These are phyloP conservation scores for Alaudala cheleensis DNA, from an alignment of 2,113 vertebrate genomes.

Conservation along the genomic window DNA sequence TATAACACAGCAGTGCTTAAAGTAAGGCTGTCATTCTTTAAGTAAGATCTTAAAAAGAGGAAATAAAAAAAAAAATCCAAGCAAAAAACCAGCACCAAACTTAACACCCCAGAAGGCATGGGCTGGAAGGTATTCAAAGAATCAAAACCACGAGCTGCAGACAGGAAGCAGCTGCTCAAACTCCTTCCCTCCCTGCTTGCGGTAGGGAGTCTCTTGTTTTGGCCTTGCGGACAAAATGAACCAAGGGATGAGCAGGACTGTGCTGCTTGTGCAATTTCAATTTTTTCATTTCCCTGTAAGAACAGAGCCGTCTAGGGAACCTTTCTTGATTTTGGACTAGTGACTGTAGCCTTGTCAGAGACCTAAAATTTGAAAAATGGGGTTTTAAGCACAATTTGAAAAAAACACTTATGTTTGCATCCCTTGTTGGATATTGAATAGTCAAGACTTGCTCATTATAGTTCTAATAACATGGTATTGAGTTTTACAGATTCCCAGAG, in stretches of 20 bases:
- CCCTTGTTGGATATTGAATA: background rate
- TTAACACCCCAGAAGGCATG: background rate
- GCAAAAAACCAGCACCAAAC: background rate
- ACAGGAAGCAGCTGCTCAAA: background rate
- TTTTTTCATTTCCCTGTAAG: background rate
- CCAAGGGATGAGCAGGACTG: background rate
- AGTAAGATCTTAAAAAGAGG: background rate
- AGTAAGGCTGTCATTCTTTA: background rate
- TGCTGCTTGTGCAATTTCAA: background rate
- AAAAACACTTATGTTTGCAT: background rate
- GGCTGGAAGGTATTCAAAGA: background rate
- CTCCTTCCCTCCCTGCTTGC: background rate
- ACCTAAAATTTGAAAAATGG: background rate
- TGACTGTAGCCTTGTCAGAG: rapidly evolving
- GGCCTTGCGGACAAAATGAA: rapidly evolving
- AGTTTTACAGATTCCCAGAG: background rate
- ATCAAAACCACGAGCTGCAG: background rate
- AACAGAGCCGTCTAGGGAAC: background rate
- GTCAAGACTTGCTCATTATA: background rate
- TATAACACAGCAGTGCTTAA: background rate
- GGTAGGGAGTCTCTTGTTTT: background rate
- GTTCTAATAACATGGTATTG: background rate
- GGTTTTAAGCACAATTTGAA: background rate
- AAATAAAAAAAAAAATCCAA: background rate
- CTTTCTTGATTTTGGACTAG: background rate